Evolutionary conservation across 2,797 vertebrate species (phyloP).

Genomic region (Danio jaintianensis): DNA sequence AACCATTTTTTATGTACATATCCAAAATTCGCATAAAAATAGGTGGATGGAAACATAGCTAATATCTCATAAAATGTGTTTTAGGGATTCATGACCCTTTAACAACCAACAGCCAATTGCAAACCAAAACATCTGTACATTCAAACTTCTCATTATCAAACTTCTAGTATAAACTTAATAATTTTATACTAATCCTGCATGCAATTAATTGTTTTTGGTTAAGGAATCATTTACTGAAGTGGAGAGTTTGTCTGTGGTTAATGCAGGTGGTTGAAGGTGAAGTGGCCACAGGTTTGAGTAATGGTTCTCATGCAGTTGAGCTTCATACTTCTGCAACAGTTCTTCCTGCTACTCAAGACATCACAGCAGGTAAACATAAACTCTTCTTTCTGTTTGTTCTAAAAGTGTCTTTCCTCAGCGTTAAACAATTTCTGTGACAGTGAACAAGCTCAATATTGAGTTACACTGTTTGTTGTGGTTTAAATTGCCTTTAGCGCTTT

Average conservation of each 20-base stretch:
- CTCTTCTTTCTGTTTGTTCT: background rate
- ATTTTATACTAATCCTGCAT: background rate
- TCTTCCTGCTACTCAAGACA: constrained; percentile 82
- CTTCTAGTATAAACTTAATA: background rate
- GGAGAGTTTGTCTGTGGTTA: background rate
- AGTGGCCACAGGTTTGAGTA: constrained; percentile 70
- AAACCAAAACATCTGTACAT: no score
- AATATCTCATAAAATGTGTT: no score
- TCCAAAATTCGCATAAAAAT: no score
- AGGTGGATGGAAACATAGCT: no score
- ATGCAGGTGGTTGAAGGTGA: constrained; percentile 80
- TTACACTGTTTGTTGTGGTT: background rate
- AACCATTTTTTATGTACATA: no score
- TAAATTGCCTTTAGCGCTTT: background rate
- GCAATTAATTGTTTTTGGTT: background rate
- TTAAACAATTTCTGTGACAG: background rate
- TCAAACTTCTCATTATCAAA: no score
- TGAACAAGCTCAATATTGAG: background rate
- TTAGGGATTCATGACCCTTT: no score
- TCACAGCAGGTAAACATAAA: constrained; percentile 85
- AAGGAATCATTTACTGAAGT: background rate
- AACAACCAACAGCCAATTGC: no score
- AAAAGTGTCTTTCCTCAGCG: background rate
- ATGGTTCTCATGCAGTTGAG: constrained; percentile 68
- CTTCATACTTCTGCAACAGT: constrained; percentile 73